A percentile compares a stretch with the other conserved stretches of the same genome.
Evolutionary conservation across 2,797 vertebrate genomes (phyloP).

Genomic region (Macroramphosus scolopax): DNA sequence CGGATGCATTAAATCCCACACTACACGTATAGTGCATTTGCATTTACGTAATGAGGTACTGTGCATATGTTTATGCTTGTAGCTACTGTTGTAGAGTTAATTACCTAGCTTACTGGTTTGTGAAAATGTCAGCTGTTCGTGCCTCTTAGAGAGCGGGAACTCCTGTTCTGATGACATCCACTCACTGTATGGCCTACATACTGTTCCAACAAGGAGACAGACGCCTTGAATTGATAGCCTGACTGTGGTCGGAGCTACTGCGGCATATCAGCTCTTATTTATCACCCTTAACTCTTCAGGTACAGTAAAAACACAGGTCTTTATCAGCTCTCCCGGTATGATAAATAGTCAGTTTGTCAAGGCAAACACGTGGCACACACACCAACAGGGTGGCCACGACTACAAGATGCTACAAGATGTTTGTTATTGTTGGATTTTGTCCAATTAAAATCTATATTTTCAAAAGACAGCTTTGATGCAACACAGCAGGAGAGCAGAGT

Average conservation of each 20-base stretch:
- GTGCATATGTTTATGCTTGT: constrained; percentile 63
- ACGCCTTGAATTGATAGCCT: constrained; percentile 39
- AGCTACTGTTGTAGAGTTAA: constrained; percentile 63
- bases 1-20: constrained; percentile 36
- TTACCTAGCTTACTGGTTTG: constrained; percentile 75
- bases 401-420: constrained; percentile 10
- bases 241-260: constrained; percentile 13
- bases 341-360: no score
- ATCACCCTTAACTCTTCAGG: constrained; percentile 39
- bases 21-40: constrained; percentile 58
- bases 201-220: constrained; percentile 18
- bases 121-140: constrained; percentile 72
- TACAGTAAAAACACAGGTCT: constrained; percentile 19
- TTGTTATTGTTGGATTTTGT: constrained; percentile 19
- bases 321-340: constrained; percentile 23
- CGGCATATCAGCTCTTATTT: constrained; percentile 35
- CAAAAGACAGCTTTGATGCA: constrained; percentile 1
- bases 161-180: constrained; percentile 18
- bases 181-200: constrained; percentile 34
- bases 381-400: constrained; percentile 7
- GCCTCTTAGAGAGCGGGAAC: constrained; percentile 42
- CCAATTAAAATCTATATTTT: constrained; percentile 28
- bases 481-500: constrained; percentile 7
- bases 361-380: no score
- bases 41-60: constrained; percentile 65